phyloP scores from a whole-genome alignment of 2,797 vertebrate species.

The Leptodactylus fallax region DNA sequence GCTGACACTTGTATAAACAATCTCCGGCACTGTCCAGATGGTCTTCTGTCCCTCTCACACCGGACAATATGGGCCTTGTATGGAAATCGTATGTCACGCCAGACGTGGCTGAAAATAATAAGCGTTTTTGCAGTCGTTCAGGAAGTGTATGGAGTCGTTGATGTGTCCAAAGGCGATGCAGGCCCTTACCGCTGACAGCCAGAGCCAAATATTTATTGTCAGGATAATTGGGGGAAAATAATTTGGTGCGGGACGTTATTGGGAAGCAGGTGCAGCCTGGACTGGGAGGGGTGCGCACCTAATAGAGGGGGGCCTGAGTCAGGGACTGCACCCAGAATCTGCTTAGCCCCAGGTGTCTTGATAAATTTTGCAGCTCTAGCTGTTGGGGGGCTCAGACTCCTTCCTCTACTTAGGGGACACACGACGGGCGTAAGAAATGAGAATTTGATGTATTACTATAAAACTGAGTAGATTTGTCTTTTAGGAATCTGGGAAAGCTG shows the following conservation, averaged over 20 bases:
- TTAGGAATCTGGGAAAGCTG: too few relatives aligned
- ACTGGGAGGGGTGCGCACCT: not conserved
- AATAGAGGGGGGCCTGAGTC: not conserved
- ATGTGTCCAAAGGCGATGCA: slow-evolving; percentile 36
- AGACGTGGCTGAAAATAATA: slow-evolving; percentile 42
- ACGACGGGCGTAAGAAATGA: too few relatives aligned
- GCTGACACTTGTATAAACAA: slow-evolving; percentile 56
- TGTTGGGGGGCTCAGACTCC: too few relatives aligned
- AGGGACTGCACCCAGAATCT: not conserved
- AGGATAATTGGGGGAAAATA: slow-evolving; percentile 34
- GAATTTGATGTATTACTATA: too few relatives aligned
- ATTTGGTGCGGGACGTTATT: not conserved
- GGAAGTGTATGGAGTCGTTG: slow-evolving; percentile 20
- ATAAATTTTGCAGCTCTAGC: too few relatives aligned
- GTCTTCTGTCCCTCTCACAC: slow-evolving; percentile 1
- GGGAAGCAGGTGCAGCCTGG: slow-evolving; percentile 16
- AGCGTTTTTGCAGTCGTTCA: slow-evolving; percentile 18
- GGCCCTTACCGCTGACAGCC: slow-evolving; percentile 21
- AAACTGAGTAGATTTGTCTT: too few relatives aligned
- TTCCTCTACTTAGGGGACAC: too few relatives aligned
- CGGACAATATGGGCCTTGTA: slow-evolving; percentile 58
- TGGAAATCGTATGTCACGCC: slow-evolving; percentile 27
- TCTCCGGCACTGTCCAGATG: slow-evolving; percentile 29
- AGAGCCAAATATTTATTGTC: slow-evolving; percentile 53
- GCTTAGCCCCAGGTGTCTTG: too few relatives aligned